Conservation (phyloP, 2,797 vertebrate genomes). For the Alauda arvensis region DNA sequence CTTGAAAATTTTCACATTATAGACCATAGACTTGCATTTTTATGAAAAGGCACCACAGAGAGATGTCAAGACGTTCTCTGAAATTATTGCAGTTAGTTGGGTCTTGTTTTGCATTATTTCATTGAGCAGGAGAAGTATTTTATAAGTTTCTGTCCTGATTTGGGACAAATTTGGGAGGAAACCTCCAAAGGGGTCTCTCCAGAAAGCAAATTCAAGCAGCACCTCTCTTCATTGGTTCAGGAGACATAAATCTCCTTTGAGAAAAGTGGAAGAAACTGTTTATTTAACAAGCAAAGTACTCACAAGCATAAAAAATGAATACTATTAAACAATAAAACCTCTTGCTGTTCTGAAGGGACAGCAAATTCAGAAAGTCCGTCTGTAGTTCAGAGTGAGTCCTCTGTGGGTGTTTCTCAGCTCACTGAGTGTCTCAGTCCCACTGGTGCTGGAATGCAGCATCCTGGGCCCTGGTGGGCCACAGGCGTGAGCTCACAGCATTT, state of each 20-base stretch:
- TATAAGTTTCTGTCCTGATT: background rate
- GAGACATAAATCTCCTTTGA: no score
- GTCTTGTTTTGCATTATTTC: background rate
- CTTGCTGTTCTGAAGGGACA: background rate
- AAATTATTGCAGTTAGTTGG: background rate
- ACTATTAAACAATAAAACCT: background rate
- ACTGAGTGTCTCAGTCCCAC: background rate
- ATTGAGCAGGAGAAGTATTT: background rate
- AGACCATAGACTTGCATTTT: background rate
- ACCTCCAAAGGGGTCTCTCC: background rate
- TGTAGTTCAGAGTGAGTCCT: background rate
- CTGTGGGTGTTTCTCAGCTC: background rate
- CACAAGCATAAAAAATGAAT: background rate
- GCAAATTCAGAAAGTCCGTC: background rate
- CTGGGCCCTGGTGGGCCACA: background rate
- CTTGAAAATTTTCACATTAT: background rate
- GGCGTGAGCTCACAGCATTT: accelerated
- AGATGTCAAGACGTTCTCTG: background rate
- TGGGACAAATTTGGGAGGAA: background rate
- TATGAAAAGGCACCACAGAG: background rate
- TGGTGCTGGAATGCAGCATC: background rate
- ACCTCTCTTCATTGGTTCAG: accelerated
- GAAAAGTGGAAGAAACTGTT: background rate
- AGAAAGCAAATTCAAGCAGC: background rate
- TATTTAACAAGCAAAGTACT: background rate